Percentiles rank a stretch among this genome's conserved stretches.
These are phyloP conservation scores for Dascillus cervinus DNA, from an alignment of 2,888 invertebrate genomes.

Conservation along the genomic window DNA sequence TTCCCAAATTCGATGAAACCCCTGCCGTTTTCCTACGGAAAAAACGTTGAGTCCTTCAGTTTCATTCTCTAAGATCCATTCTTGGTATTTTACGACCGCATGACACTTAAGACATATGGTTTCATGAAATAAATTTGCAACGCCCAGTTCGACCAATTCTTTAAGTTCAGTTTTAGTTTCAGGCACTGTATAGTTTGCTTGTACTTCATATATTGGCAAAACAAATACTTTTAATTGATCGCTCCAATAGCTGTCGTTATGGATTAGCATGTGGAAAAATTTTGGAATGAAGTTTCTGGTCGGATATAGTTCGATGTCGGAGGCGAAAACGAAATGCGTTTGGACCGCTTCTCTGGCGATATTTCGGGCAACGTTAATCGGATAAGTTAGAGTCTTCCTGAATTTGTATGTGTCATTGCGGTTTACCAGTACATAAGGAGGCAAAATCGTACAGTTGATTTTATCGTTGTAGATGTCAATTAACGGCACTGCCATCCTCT, in stretches of 20 bases:
- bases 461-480: constrained; percentile 21
- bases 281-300: constrained; percentile 24
- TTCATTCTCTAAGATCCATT: constrained; percentile 33
- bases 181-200: constrained; percentile 49
- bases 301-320: constrained; percentile 33
- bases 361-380: constrained; percentile 33
- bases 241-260: constrained; percentile 14
- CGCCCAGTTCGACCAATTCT: constrained; percentile 30
- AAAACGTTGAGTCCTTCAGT: constrained; percentile 34
- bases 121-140: constrained; percentile 47
- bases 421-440: constrained; percentile 12
- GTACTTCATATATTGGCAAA: constrained; percentile 31
- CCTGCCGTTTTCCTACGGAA: constrained; percentile 37
- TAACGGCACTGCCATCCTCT: constrained; percentile 16
- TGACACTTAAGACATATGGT: constrained; percentile 46
- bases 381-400: constrained; percentile 26
- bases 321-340: constrained; percentile 32
- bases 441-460: constrained; percentile 12
- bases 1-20: constrained; percentile 43
- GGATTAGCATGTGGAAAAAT: constrained; percentile 23
- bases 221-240: constrained; percentile 20
- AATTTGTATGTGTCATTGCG: constrained; percentile 18
- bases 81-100: constrained; percentile 38
- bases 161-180: constrained; percentile 56
- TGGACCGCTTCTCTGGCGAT: constrained; percentile 27